Base-by-base conservation (phyloP, 2,888 invertebrate species). In the Pseudanteris insignis region DNA sequence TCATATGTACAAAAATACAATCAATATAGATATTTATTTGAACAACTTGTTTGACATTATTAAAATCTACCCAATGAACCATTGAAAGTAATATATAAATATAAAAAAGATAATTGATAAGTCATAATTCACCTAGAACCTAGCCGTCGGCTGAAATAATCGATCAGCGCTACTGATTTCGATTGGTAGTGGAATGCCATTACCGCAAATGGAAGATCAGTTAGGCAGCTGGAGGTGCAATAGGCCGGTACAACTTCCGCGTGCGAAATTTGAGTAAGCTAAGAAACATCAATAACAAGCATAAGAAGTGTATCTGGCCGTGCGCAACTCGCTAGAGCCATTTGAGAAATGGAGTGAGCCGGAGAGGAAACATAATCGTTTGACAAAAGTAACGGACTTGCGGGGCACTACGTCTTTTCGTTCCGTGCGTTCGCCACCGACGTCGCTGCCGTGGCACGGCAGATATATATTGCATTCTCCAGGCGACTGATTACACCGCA, bases 401-500 rank as follows among this genome's bases (percentile, higher is more conserved):
- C 34, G 50, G 50, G 21, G 38, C 32, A 38, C 50, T 50, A 38
- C 37, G 48, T 57, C 55, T 47, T 57, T 57, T 40, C 40, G 41
- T 55, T 55, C 34, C 24, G 9, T 44, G 18, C 37, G 41, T 54
- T 21, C 29, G 43, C 51, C 53, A 41, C 43, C 53, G 60, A 47
- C 33, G 59, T 46, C 47, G 59, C 59, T 37, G 60, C 50, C 26
- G 53, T 46, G 41, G 40, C 41, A 2, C 32, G 48, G 43, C 48
- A 41, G 47, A 53, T 60, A 59, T 51, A 44, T 40, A 59, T 46
- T 46, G 36, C 59, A 34, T 51, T 51, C 59, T 46, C 30, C 53
- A 33, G 59, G 53, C 53, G 59, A 54, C 53, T 60, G 47, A 60
- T 60, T 60, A 54, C 47, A 41, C 54, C 43, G 41, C 48, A 43